phyloP scores from a whole-genome alignment of 2,113 vertebrate genomes.

The Strix aluco region DNA sequence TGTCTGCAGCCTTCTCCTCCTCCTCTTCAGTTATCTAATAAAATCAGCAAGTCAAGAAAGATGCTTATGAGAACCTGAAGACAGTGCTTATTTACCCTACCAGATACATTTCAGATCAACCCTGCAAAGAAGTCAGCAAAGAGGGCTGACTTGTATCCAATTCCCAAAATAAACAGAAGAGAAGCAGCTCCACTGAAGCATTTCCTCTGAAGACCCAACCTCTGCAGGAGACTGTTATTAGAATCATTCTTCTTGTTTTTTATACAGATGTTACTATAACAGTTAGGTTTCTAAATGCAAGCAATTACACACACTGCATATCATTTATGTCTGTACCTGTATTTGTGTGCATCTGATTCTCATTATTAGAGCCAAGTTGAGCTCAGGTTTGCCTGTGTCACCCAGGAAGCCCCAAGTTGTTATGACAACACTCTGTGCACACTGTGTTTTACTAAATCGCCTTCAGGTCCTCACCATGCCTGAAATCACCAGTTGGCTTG shows the following conservation, averaged over 20 bases:
- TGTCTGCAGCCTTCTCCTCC: conserved; percentile 89
- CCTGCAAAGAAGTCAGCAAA: background rate
- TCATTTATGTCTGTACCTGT: background rate
- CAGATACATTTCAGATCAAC: background rate
- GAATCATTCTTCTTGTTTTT: background rate
- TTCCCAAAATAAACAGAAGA: background rate
- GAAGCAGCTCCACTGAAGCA: background rate
- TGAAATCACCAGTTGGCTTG: background rate
- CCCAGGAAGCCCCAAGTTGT: background rate
- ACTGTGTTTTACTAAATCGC: background rate
- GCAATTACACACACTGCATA: background rate
- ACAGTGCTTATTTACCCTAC: background rate
- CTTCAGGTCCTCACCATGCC: background rate
- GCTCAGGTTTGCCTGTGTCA: background rate
- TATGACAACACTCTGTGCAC: background rate
- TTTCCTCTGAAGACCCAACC: background rate
- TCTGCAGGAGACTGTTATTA: background rate
- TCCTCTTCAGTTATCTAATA: conserved; percentile 86
- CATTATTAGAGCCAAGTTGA: background rate
- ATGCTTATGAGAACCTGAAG: background rate
- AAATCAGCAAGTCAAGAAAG: conserved; percentile 6
- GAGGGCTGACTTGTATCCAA: background rate
- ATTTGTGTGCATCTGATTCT: background rate
- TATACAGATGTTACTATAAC: background rate
- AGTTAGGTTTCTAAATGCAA: background rate